These are phyloP conservation scores for Chymomyza fuscimana DNA, from an alignment of 2,888 invertebrate species.

Conservation along the genomic window DNA sequence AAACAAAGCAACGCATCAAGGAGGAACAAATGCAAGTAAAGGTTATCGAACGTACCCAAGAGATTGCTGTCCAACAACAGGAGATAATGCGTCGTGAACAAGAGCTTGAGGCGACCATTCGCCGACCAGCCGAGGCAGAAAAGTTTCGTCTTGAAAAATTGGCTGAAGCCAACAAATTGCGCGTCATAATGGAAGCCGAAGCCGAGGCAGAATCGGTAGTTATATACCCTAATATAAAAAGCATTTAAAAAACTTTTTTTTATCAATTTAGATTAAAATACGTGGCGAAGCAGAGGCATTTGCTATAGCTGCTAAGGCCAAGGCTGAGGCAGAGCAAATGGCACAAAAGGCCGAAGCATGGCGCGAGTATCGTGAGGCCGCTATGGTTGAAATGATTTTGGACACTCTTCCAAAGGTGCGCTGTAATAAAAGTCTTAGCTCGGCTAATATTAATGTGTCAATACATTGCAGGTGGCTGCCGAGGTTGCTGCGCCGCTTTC, in stretches of 20 bases:
- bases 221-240: constrained; percentile 16
- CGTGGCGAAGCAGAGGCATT: constrained; percentile 95
- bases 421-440: neutral
- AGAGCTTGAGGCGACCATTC: constrained; percentile 94
- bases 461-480: constrained; percentile 88
- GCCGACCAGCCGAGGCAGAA: constrained; percentile 97
- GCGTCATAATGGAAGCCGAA: constrained; percentile 95
- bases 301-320: constrained; percentile 96
- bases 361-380: constrained; percentile 97
- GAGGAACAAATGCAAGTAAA: constrained; percentile 98
- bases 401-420: constrained; percentile 95
- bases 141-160: constrained; percentile 93
- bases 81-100: constrained; percentile 95
- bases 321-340: constrained; percentile 98
- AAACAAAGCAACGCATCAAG: constrained; percentile 96
- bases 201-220: constrained; percentile 94
- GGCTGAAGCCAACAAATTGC: constrained; percentile 94
- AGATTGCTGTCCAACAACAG: constrained; percentile 97
- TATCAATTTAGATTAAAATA: constrained; percentile 82
- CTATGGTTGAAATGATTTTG: constrained; percentile 97
- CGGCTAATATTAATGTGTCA: neutral
- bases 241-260: neutral
- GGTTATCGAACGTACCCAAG: constrained; percentile 94
- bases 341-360: constrained; percentile 97
- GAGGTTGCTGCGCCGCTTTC: constrained; percentile 97